Percentiles rank a stretch among this genome's conserved stretches.
These are phyloP conservation scores for Hydroisotoma schaefferi DNA, from an alignment of 2,888 invertebrate genomes.

Conservation along the genomic window DNA sequence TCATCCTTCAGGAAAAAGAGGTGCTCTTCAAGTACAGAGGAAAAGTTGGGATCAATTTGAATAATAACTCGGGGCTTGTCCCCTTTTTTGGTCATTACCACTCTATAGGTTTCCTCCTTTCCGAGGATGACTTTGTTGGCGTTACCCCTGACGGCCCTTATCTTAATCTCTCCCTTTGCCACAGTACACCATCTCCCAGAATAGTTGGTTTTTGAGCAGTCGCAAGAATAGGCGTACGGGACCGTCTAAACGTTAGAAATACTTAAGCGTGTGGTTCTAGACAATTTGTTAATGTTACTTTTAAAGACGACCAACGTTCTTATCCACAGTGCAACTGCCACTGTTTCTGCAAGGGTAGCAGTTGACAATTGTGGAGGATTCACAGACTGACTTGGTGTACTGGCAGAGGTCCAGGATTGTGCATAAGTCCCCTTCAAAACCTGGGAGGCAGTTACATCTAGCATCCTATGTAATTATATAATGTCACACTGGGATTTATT, in stretches of 20 bases:
- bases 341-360: slow-evolving; percentile 12
- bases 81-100: slow-evolving; percentile 3
- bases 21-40: background rate
- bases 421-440: background rate
- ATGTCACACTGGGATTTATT: too few species aligned
- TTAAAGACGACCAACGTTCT: background rate
- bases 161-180: background rate
- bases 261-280: background rate
- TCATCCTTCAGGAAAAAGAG: too few species aligned
- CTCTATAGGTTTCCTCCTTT: slow-evolving; percentile 2
- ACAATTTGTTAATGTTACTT: too few species aligned
- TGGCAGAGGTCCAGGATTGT: background rate
- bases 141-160: background rate
- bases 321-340: background rate
- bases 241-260: background rate
- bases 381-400: background rate
- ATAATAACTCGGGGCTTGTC: slow-evolving; percentile 1
- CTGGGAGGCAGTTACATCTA: background rate
- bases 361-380: background rate
- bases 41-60: slow-evolving; percentile 12
- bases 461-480: too few species aligned
- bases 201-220: background rate
- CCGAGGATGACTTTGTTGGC: slow-evolving; percentile 1
- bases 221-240: background rate
- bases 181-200: slow-evolving; percentile 7